These are phyloP conservation scores for Neodiprion virginianus DNA, from an alignment of 1,140 invertebrate genomes.

Conservation along the genomic window DNA sequence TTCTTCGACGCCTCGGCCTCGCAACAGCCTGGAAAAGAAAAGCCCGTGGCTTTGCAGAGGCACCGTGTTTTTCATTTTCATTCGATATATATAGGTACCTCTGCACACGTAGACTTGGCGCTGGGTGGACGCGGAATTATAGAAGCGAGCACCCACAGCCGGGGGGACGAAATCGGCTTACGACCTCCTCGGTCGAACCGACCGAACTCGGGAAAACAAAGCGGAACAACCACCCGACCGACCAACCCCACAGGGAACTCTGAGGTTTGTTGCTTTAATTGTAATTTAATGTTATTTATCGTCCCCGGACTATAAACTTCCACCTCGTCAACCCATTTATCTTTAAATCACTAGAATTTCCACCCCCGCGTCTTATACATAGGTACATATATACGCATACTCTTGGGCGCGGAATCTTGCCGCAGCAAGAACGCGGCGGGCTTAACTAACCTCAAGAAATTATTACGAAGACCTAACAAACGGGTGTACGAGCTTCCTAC, in stretches of 20 bases:
- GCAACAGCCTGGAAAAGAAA: too few relatives aligned
- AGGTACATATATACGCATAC: background rate
- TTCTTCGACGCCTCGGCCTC: too few relatives aligned
- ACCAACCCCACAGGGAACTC: slow-evolving; percentile 20
- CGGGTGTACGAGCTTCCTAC: too few relatives aligned
- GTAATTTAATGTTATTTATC: slow-evolving; percentile 36
- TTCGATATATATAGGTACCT: too few relatives aligned
- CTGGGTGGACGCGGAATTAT: too few relatives aligned
- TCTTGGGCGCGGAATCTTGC: background rate
- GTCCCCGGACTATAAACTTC: slow-evolving; percentile 25
- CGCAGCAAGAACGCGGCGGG: background rate
- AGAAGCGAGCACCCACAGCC: background rate
- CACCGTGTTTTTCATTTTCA: too few relatives aligned
- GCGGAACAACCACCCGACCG: slow-evolving; percentile 3
- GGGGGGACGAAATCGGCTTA: slow-evolving; percentile 26
- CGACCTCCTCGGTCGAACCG: slow-evolving; percentile 10
- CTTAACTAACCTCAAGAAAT: background rate
- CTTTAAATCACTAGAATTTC: slow-evolving; percentile 9
- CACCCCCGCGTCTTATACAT: background rate
- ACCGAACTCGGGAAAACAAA: slow-evolving; percentile 29
- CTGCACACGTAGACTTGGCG: too few relatives aligned
- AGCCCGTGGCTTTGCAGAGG: too few relatives aligned
- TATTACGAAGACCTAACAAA: too few relatives aligned
- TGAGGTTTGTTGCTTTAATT: slow-evolving; percentile 32
- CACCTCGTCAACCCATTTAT: slow-evolving; percentile 27